Base-by-base conservation (phyloP, 2,113 vertebrate species). In the Madoqua kirkii region DNA sequence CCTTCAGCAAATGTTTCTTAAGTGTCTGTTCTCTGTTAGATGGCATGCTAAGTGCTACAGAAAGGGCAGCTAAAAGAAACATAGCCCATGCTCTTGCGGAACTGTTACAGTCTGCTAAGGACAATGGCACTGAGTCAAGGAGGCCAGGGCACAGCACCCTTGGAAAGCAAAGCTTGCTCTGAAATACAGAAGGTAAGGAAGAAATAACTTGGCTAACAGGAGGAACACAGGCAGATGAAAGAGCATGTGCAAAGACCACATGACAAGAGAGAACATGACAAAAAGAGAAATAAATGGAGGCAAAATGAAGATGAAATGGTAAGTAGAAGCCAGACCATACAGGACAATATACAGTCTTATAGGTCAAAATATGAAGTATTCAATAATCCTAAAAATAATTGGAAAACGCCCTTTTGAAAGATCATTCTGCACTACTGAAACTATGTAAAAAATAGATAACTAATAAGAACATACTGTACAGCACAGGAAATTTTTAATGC, bases 181-280 rank as follows among this genome's bases (percentile, higher is more conserved):
- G 52, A 60, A 71, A n/a, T 17, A 83, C 7, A 79, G 89, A 54
- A 23, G 59, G 4, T 71, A 60, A 25, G 7, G 1, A 45, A 54
- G 15, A 52, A 29, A 16, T 45, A 67, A 23, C 17, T 7, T 7
- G 36, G 27, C 27, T 4, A n/a, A 59, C 31, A n/a, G 62, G 64
- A 67, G 25, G 59, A 40, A 62, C 11, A 48, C 1, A 27, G 54
- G 81, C 60, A 43, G 74, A 21, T n/a, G 54, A 7, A 45, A 50
- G 12, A 27, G 7, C 55, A 36, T 0, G 12, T 23, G 6, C 40
- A 21, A 55, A 82, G 50, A 43, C 16, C 62, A 25, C 6, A 3
- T 0, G 17, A 31, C 36, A 59, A 91, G 45, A 45, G 8, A 31
- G 19, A 15, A 12, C 1, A 0, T 7, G n/a, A 40, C n/a, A 45